Evolutionary conservation across 2,113 vertebrate genomes (phyloP), one percentile per base, ranked within the genome.

Genomic region (Tichodroma muraria): DNA sequence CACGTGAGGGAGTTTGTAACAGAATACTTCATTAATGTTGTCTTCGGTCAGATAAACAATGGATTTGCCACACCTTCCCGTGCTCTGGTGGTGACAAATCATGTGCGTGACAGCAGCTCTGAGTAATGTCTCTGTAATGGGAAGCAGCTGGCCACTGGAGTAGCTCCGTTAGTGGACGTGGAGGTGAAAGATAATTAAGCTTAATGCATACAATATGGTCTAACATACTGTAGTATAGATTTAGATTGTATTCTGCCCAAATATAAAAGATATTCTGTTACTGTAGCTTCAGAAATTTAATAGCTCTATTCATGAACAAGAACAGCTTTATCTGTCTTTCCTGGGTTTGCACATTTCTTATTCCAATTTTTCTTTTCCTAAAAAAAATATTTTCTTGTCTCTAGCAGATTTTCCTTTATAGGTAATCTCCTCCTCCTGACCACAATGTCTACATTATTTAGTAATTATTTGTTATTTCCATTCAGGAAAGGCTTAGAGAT

Each of bases 91-190:
- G 38, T 80, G 64, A 88, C 80, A 85, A 70, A 85, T 66, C 49
- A 80, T 77, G 85, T 69, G 52, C 0, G 0, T 94, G 88, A 91
- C 82, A 88, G 59, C 50, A 57, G 50, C 85, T 52, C 65, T 91
- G 90, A 91, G 82, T 88, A 85, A 90, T 87, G 49, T 71, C 61
- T 84, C 53, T 84, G 31, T 90, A 81, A 95, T 68, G 57, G 80
- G 86, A 79, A 88, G 69, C 95, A 96, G 85, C 90, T 95, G 85
- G 73, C 88, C 53, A 45, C 37, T 56, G 70, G 40, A 66, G 47
- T 59, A 64, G 54, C 66, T 76, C 63, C 70, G 9, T 68, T 85
- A 64, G 69, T 71, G 80, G 80, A 85, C 0, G 0, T 70, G 66
- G 63, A 72, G 68, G 89, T 92, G 71, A 83, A 94, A 70, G 64